Conservation (phyloP, 2,113 vertebrate species). For the Ibidorhyncha struthersii region DNA sequence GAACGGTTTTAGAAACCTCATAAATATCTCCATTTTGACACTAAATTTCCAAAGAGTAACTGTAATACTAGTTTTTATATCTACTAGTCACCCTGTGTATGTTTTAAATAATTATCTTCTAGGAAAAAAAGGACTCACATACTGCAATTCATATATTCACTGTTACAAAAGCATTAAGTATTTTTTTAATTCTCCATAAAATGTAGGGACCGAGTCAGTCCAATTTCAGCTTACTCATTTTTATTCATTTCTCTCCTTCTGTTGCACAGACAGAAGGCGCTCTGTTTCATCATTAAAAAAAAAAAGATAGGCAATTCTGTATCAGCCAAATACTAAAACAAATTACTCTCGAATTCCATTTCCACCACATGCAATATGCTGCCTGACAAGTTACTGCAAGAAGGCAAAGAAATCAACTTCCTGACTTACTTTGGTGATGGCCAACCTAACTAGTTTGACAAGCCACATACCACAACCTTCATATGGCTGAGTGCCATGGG, state of each 20-base stretch:
- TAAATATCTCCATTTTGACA: not conserved
- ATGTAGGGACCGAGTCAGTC: not conserved
- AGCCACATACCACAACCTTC: not conserved
- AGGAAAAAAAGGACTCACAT: not conserved
- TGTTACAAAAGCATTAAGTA: not conserved
- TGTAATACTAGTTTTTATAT: not conserved
- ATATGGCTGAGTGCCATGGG: not conserved
- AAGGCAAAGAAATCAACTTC: not conserved
- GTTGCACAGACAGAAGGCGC: not conserved
- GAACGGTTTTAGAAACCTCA: constrained; percentile 2
- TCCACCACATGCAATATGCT: not conserved
- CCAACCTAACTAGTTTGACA: not conserved
- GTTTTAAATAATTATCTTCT: not conserved
- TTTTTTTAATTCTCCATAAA: not conserved
- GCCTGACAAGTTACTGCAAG: not conserved
- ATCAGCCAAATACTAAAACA: not conserved
- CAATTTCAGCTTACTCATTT: not conserved
- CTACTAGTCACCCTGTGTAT: not conserved
- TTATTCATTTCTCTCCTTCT: constrained; percentile 4
- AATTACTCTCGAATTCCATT: not conserved
- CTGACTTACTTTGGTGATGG: not conserved
- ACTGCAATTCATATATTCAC: not conserved
- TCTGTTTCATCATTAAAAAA: not conserved
- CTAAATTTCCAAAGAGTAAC: not conserved
- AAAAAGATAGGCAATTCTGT: not conserved